Base-by-base conservation (phyloP, 92 coral and sea anemone genomes). In the Umimayanthus kanabou region DNA sequence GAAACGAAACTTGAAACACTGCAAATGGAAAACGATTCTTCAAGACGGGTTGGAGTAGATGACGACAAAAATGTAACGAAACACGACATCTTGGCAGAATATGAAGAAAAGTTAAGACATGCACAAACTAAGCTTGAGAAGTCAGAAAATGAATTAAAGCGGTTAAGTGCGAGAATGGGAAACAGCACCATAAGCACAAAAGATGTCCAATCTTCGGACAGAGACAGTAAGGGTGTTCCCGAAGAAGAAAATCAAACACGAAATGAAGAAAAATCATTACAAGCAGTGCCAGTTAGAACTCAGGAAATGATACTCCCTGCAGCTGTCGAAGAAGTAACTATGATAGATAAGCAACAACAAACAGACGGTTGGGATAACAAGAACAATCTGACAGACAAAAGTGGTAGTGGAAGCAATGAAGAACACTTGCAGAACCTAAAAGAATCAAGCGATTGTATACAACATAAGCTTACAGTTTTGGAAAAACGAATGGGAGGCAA, bases 301-400 rank as follows among this genome's bases (percentile, higher is more conserved):
- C 50, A 47, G 50, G 9, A 47, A 47, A 10, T 9, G 50, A 47
- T 5, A 47, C 0, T 47, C 10, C 8, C 50, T 47, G 50, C 50
- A 47, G 50, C 50, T 47, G 50, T 47, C 10, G 50, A 47, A 47
- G 1, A 47, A 47, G 50, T 47, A 47, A 47, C 8, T 47, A 47
- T 47, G 50, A 47, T 11, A 47, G 50, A 47, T 9, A 47, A 47
- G 6, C 50, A 47, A 47, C 50, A 47, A 47, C 49, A 43, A 43
- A 43, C 49, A 43, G 49, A 43, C 0, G 50, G 50, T 47, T 47
- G 50, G 58, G 55, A 85, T 65, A 65, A 55, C 37, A 42, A 80
- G 37, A 73, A 85, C 66, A 81, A 86, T 1, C 73, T 87, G 79
- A 81, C 86, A 10, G 80, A 85, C 2, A 91, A 88, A 33, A 65